These are phyloP conservation scores for Spondyliosoma cantharus DNA, from an alignment of 2,797 vertebrate species.

Conservation along the genomic window DNA sequence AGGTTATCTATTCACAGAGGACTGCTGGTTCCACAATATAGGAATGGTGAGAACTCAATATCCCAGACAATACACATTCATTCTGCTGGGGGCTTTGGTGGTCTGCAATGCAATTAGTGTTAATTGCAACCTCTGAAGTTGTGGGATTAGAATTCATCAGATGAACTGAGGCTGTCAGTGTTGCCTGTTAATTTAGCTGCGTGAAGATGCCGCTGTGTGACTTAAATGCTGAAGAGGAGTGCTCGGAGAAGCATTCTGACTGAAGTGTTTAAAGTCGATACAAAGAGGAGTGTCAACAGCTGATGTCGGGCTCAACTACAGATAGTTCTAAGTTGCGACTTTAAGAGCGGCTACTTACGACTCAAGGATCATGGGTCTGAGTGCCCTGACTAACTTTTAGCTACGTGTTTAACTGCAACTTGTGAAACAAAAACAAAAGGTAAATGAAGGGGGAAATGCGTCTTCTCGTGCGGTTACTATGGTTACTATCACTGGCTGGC, in stretches of 20 bases:
- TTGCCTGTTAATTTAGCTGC: constrained; percentile 63
- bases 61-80: constrained; percentile 71
- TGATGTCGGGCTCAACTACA: constrained; percentile 19
- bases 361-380: constrained; percentile 34
- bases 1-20: constrained; percentile 59
- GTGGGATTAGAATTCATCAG: constrained; percentile 72
- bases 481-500: no score
- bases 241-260: constrained; percentile 17
- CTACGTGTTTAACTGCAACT: neutral
- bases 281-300: constrained; percentile 19
- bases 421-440: neutral
- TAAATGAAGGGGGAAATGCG: constrained; percentile 21
- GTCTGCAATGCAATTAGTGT: constrained; percentile 75
- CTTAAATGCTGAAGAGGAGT: constrained; percentile 57
- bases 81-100: constrained; percentile 63
- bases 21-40: constrained; percentile 45
- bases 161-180: constrained; percentile 67
- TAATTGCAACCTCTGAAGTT: constrained; percentile 77
- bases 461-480: no score
- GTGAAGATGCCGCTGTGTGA: constrained; percentile 53
- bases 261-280: constrained; percentile 34
- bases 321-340: constrained; percentile 1
- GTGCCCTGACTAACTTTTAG: constrained; percentile 15
- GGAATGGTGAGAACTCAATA: constrained; percentile 68
- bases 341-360: constrained; percentile 27